These are phyloP conservation scores for Drosophila pandora DNA, from an alignment of 1,140 invertebrate genomes.

Conservation along the genomic window DNA sequence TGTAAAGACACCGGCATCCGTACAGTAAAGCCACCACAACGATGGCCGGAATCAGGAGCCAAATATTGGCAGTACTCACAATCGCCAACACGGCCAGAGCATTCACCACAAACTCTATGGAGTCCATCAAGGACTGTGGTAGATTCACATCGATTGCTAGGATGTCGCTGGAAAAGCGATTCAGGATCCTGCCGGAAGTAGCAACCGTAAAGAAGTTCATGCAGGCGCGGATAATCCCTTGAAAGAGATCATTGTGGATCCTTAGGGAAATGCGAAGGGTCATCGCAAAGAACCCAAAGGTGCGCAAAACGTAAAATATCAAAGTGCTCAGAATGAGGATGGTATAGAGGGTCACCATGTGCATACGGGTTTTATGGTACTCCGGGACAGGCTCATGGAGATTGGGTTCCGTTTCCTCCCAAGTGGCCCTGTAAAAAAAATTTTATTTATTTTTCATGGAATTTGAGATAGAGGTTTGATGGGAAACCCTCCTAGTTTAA, in stretches of 20 bases:
- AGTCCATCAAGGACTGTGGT: conserved; percentile 90
- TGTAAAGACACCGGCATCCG: conserved; percentile 89
- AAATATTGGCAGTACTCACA: conserved; percentile 91
- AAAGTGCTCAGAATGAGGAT: conserved; percentile 68
- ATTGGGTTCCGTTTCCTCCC: conserved; percentile 76
- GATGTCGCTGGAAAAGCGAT: conserved; percentile 94
- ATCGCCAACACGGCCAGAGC: conserved; percentile 88
- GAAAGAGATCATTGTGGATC: conserved; percentile 94
- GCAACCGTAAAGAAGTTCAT: conserved; percentile 96
- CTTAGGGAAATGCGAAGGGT: conserved; percentile 91
- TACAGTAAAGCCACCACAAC: conserved; percentile 88
- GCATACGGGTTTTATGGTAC: conserved; percentile 49
- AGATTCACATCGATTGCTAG: conserved; percentile 93
- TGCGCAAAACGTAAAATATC: conserved; percentile 85
- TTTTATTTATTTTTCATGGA: not conserved
- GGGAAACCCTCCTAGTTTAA: not conserved
- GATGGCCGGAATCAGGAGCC: conserved; percentile 89
- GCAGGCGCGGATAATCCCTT: conserved; percentile 90
- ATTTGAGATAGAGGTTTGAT: not conserved
- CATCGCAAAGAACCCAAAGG: conserved; percentile 90
- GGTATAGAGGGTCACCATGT: conserved; percentile 57
- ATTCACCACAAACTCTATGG: conserved; percentile 88
- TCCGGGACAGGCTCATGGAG: conserved; percentile 52
- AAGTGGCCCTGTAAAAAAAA: conserved; percentile 64
- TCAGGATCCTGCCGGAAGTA: conserved; percentile 91